phyloP scores from a whole-genome alignment of 1,140 invertebrate genomes.

The Euura saliciscinereae region DNA sequence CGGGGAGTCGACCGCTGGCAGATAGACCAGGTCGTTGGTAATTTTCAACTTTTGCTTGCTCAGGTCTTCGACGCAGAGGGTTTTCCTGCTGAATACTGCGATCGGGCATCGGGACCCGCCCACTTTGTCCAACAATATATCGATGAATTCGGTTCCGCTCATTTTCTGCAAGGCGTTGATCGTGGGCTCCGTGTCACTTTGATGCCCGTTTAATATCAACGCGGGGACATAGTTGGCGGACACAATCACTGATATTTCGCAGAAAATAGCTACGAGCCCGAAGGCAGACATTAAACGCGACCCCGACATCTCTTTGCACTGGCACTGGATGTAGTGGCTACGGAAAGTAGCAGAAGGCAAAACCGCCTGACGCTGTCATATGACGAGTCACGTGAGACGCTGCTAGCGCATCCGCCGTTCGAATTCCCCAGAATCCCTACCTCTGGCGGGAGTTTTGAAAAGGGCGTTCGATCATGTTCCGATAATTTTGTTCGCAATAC shows the following conservation, averaged over 20 bases:
- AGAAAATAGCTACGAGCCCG: slow-evolving; percentile 18
- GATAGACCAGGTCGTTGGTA: slow-evolving; percentile 34
- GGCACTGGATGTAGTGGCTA: neutral
- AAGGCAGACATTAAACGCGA: slow-evolving; percentile 19
- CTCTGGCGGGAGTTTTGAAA: too few relatives aligned
- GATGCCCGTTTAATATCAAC: slow-evolving; percentile 41
- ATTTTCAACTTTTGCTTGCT: slow-evolving; percentile 41
- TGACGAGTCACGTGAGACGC: neutral
- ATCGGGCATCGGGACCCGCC: slow-evolving; percentile 27
- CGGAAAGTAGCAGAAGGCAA: neutral
- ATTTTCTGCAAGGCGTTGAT: slow-evolving; percentile 41
- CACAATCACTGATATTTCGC: slow-evolving; percentile 17
- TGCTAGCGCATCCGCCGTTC: too few relatives aligned
- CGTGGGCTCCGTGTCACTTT: slow-evolving; percentile 21
- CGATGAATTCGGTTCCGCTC: slow-evolving; percentile 23
- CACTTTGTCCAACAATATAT: slow-evolving; percentile 31
- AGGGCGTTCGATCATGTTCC: too few relatives aligned
- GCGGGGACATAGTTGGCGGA: slow-evolving; percentile 39
- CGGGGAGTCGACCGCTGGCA: slow-evolving; percentile 42
- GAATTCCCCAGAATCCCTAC: too few relatives aligned
- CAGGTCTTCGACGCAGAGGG: slow-evolving; percentile 50
- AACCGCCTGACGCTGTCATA: slow-evolving; percentile 2
- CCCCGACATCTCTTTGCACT: slow-evolving; percentile 5
- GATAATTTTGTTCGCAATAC: too few relatives aligned
- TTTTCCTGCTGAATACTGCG: slow-evolving; percentile 41